phyloP scores from a whole-genome alignment of 2,888 invertebrate genomes.

The Eupsilia transversa region DNA sequence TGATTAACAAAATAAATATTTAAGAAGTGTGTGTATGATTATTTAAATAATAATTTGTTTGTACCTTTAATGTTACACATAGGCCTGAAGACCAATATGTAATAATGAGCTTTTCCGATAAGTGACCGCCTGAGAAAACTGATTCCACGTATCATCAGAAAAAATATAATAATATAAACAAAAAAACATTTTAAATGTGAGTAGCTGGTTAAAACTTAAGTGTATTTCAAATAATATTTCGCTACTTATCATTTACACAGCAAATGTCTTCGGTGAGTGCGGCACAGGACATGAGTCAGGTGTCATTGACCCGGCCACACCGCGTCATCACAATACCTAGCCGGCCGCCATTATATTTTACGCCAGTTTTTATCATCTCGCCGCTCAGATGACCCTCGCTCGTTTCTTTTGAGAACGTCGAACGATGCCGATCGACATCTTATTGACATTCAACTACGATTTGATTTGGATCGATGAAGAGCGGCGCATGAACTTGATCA shows the following conservation, averaged over 20 bases:
- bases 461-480: slow-evolving; percentile 34
- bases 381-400: slow-evolving; percentile 57
- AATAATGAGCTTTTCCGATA: slow-evolving; percentile 10
- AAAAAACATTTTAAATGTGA: slow-evolving; percentile 26
- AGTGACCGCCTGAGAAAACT: slow-evolving; percentile 17
- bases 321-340: slow-evolving; percentile 84
- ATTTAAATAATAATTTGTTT: neutral
- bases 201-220: slow-evolving; percentile 40
- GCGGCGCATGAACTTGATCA: slow-evolving; percentile 9
- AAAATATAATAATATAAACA: neutral
- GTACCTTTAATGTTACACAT: neutral
- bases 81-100: neutral
- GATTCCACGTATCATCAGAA: slow-evolving; percentile 1
- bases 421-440: slow-evolving; percentile 57
- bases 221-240: slow-evolving; percentile 69
- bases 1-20: slow-evolving; percentile 15
- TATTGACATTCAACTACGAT: slow-evolving; percentile 59
- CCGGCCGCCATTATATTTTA: slow-evolving; percentile 79
- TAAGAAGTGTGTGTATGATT: neutral
- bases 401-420: slow-evolving; percentile 58
- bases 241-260: slow-evolving; percentile 74
- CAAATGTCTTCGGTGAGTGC: slow-evolving; percentile 77
- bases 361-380: slow-evolving; percentile 68
- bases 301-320: slow-evolving; percentile 82
- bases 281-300: slow-evolving; percentile 85